Percentiles rank a stretch among this genome's conserved stretches.
phyloP scores from a whole-genome alignment of 92 coral and sea anemone genomes.

The Bergia sp. region DNA sequence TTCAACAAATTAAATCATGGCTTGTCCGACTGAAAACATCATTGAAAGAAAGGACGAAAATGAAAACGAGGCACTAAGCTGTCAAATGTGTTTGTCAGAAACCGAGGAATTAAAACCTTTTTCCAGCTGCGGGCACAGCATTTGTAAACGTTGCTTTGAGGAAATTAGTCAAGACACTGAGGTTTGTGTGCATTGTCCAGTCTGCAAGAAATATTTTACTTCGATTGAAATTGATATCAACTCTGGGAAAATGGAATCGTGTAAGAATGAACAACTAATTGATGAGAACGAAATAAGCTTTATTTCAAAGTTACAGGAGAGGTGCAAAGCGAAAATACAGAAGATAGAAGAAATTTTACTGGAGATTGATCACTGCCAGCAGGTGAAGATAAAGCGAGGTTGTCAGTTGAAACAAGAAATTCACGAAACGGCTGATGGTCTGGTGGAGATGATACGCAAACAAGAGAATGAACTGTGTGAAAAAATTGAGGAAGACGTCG shows the following conservation, averaged over 20 bases:
- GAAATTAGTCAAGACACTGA: constrained; percentile 57
- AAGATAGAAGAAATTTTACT: constrained; percentile 67
- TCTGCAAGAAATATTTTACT: constrained; percentile 61
- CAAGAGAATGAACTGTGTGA: constrained; percentile 59
- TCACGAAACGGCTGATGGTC: constrained; percentile 65
- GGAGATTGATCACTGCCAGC: constrained; percentile 60
- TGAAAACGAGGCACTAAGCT: constrained; percentile 52
- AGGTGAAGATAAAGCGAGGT: constrained; percentile 61
- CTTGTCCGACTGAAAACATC: constrained; percentile 8
- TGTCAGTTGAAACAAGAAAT: constrained; percentile 63
- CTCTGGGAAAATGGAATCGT: constrained; percentile 53
- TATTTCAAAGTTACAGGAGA: constrained; percentile 64
- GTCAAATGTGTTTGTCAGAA: constrained; percentile 76
- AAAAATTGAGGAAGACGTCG: constrained; percentile 62
- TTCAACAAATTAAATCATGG: constrained; percentile 14
- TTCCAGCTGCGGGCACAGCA: constrained; percentile 70
- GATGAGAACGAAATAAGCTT: constrained; percentile 60
- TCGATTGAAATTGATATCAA: constrained; percentile 47
- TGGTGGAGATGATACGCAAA: constrained; percentile 58
- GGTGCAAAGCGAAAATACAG: constrained; percentile 63
- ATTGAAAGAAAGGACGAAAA: constrained; percentile 15
- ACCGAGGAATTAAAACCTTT: constrained; percentile 73
- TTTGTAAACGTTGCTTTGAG: constrained; percentile 71
- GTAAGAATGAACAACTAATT: constrained; percentile 34
- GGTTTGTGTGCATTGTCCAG: constrained; percentile 64